phyloP scores from a whole-genome alignment of 2,888 invertebrate species.

The Drosophila anomalipes region DNA sequence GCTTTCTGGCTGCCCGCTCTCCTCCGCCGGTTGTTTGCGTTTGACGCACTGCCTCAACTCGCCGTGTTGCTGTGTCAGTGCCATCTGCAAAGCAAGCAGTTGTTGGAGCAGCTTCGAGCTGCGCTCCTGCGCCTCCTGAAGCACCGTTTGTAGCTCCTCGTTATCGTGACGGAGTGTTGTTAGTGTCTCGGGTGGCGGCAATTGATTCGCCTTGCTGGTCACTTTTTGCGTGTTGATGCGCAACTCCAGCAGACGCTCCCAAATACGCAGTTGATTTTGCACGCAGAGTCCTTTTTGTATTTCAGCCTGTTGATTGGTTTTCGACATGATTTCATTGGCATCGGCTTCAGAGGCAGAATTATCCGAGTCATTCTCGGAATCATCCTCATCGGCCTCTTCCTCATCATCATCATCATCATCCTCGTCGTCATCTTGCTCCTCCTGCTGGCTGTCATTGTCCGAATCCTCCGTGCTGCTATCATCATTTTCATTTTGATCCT shows the following conservation, averaged over 20 bases:
- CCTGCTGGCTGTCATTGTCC: conserved; percentile 39
- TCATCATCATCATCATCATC: conserved; percentile 72
- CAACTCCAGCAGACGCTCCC: conserved; percentile 94
- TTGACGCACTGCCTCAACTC: conserved; percentile 88
- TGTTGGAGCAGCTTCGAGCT: conserved; percentile 88
- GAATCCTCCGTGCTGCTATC: conserved; percentile 40
- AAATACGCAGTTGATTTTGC: conserved; percentile 90
- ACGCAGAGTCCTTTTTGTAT: conserved; percentile 89
- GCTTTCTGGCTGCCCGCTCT: conserved; percentile 22
- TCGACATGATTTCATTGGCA: conserved; percentile 61
- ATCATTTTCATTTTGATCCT: conserved; percentile 56
- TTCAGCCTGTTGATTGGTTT: conserved; percentile 85
- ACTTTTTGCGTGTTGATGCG: conserved; percentile 95
- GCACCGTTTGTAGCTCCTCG: conserved; percentile 85
- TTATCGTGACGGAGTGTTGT: conserved; percentile 84
- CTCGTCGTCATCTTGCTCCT: conserved; percentile 41
- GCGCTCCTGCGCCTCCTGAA: conserved; percentile 81
- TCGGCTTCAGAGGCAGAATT: conserved; percentile 31
- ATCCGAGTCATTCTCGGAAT: conserved; percentile 51
- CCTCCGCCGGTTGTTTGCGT: conserved; percentile 35
- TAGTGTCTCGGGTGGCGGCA: conserved; percentile 89
- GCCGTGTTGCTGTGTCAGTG: conserved; percentile 88
- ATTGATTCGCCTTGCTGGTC: conserved; percentile 90
- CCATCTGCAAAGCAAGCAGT: conserved; percentile 87
- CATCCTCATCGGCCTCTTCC: conserved; percentile 58